Conservation (phyloP, 1,140 invertebrate species). For the Trichonephila clavata region DNA sequence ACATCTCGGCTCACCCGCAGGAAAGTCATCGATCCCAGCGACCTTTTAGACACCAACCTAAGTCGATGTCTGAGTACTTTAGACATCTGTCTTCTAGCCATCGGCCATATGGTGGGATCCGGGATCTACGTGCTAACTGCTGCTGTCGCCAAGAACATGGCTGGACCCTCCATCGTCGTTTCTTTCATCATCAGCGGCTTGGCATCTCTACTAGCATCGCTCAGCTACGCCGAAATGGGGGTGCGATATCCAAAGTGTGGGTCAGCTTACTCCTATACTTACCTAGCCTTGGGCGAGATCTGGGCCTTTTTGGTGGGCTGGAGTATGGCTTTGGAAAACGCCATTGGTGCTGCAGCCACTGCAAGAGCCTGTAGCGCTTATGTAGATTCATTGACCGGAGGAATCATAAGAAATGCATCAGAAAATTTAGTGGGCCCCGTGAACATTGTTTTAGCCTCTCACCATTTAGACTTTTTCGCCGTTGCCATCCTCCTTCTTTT, state of each 20-base stretch:
- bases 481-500: conserved; percentile 78
- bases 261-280: conserved; percentile 93
- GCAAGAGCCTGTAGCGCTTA: conserved; percentile 83
- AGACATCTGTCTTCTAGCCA: conserved; percentile 93
- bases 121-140: conserved; percentile 94
- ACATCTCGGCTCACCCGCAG: conserved; percentile 32
- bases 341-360: conserved; percentile 96
- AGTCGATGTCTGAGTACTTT: conserved; percentile 93
- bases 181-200: conserved; percentile 94
- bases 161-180: conserved; percentile 92
- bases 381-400: conserved; percentile 54
- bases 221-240: conserved; percentile 96
- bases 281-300: conserved; percentile 94
- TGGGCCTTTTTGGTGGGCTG: conserved; percentile 97
- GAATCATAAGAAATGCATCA: conserved; percentile 26
- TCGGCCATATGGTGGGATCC: conserved; percentile 96
- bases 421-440: conserved; percentile 83
- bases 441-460: background rate
- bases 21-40: conserved; percentile 85
- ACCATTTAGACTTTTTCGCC: conserved; percentile 79
- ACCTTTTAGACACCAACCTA: conserved; percentile 89
- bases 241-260: conserved; percentile 94
- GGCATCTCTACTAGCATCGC: conserved; percentile 91
- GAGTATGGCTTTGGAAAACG: conserved; percentile 95
- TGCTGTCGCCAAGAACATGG: conserved; percentile 90